These are phyloP conservation scores for Hiodon tergisus DNA, from an alignment of 2,113 vertebrate genomes.

Conservation along the genomic window DNA sequence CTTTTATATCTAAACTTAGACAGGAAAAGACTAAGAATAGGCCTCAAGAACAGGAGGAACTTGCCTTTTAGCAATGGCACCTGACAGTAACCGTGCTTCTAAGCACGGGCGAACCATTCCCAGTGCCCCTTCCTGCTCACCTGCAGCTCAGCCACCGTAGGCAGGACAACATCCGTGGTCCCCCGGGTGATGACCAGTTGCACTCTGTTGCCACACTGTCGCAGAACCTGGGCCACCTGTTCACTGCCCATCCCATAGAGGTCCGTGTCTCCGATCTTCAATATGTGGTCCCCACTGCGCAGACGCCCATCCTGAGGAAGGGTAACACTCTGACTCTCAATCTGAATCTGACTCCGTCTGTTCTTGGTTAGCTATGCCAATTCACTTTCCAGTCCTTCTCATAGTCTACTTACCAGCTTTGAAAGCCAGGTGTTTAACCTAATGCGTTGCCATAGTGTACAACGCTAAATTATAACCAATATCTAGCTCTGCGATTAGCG, in stretches of 20 bases:
- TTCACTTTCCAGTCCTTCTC: too few relatives aligned
- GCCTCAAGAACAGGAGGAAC: too few relatives aligned
- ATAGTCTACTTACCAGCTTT: neutral
- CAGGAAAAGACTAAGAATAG: too few relatives aligned
- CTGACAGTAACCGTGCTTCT: neutral
- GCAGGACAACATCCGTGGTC: constrained; percentile 63
- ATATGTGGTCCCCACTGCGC: constrained; percentile 87
- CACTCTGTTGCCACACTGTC: constrained; percentile 85
- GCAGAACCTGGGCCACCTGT: constrained; percentile 88
- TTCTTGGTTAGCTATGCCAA: neutral
- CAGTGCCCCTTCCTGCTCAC: constrained; percentile 40
- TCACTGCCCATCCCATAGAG: constrained; percentile 87
- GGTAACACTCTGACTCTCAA: neutral
- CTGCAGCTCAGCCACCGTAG: constrained; percentile 62
- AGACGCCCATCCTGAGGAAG: constrained; percentile 74
- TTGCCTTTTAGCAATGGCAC: neutral
- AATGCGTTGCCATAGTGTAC: too few relatives aligned
- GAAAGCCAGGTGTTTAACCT: too few relatives aligned
- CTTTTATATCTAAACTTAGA: too few relatives aligned
- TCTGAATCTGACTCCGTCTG: too few relatives aligned
- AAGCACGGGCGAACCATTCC: constrained; percentile 21
- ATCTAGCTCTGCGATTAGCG: too few relatives aligned
- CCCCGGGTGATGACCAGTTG: constrained; percentile 83
- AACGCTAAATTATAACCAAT: too few relatives aligned
- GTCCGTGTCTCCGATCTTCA: constrained; percentile 87